Conservation (phyloP, 2,888 invertebrate genomes). For the Drosophila recens region DNA sequence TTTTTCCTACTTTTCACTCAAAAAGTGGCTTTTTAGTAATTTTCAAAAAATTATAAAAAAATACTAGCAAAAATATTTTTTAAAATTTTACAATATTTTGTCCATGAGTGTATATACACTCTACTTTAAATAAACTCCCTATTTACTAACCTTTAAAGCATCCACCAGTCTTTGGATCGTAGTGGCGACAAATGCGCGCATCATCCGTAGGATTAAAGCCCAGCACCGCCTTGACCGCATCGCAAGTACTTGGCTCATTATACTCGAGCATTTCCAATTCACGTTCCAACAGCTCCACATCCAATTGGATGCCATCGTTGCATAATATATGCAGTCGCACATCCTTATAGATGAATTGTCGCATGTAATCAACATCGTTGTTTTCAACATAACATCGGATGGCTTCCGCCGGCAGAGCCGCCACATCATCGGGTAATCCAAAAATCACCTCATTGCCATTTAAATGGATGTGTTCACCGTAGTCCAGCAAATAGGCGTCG, state of each 20-base stretch:
- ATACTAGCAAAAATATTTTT: too few relatives aligned
- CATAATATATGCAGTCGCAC: slow-evolving; percentile 39
- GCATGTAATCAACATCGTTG: slow-evolving; percentile 24
- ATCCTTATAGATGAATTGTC: slow-evolving; percentile 12
- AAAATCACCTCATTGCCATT: slow-evolving; percentile 51
- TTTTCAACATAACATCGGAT: slow-evolving; percentile 54
- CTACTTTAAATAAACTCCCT: too few relatives aligned
- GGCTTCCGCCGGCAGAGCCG: slow-evolving; percentile 59
- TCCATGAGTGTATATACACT: too few relatives aligned
- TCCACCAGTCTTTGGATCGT: slow-evolving; percentile 74
- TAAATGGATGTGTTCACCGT: slow-evolving; percentile 60
- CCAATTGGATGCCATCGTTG: slow-evolving; percentile 40
- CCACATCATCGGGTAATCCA: slow-evolving; percentile 40
- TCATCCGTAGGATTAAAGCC: slow-evolving; percentile 84
- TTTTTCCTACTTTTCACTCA: too few relatives aligned
- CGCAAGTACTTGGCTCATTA: slow-evolving; percentile 75
- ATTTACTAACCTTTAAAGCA: slow-evolving; percentile 83
- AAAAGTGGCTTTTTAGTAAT: too few relatives aligned
- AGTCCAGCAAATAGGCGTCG: slow-evolving; percentile 63
- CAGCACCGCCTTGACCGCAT: slow-evolving; percentile 81
- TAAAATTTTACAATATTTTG: too few relatives aligned
- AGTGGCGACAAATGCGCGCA: slow-evolving; percentile 81
- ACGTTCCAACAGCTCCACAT: slow-evolving; percentile 48
- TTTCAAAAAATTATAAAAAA: too few relatives aligned
- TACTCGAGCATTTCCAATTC: slow-evolving; percentile 74